Evolutionary conservation across 2,888 invertebrate species (phyloP), one percentile per base, ranked within the genome.

Genomic region (Cerastis leucographa): DNA sequence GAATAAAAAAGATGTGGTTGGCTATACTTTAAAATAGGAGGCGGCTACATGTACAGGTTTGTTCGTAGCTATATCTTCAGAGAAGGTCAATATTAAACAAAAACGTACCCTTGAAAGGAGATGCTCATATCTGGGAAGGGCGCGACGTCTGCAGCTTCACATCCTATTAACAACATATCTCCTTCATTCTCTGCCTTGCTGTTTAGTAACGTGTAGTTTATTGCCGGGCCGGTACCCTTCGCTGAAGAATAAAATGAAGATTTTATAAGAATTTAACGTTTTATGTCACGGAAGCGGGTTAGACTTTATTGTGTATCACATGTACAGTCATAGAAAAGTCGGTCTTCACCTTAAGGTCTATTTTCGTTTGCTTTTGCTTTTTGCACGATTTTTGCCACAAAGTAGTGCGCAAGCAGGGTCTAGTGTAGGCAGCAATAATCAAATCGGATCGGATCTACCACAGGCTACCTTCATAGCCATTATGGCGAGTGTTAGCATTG

Each of bases 121-220:
- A 96, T 84, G 35, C 83, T 70, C 64, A 96, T 87, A 25, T 92
- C 90, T 1, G 96, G 95, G 44, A 86, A 80, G 2, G 96, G 96
- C 17, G 96, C 93, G 25, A 95, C 95, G 61, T 89, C 90, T 7
- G 71, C 81, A 19, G 94, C 96, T 69, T 85, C 87, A 81, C 96
- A 96, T 78, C 92, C 88, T 76, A 95, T 87, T 65, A 89, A 61
- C 40, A 93, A 89, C 40, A 91, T 90, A 0, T 91, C 89, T 0
- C 90, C 90, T 2, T 84, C 87, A 73, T 91, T 91, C 17, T 92
- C 93, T 2, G 90, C 87, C 0, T 90, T 92, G 71, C 91, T 93
- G 14, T 85, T 89, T 66, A 91, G 84, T 46, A 81, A 70, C 4
- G 93, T 88, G 56, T 93, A 76, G 81, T 94, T 95, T 70, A 96